phyloP scores from a whole-genome alignment of 2,113 vertebrate genomes.

The Genyomyrus donnyi region DNA sequence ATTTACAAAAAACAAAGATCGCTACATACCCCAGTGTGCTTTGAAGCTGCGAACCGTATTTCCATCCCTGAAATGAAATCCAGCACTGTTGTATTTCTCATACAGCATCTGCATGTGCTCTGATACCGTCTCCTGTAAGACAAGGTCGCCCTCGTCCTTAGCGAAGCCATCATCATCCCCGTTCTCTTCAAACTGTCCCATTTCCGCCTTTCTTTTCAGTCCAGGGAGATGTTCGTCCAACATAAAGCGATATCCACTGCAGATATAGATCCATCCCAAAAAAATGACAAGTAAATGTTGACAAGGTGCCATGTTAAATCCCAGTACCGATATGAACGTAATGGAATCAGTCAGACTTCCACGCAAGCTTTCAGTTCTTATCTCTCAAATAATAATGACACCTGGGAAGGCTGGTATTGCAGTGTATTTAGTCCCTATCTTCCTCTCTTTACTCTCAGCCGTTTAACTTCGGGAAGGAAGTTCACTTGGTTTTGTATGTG shows the following conservation, averaged over 20 bases:
- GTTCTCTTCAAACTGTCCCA: constrained; percentile 25
- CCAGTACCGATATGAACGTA: not conserved
- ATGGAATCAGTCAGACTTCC: constrained; percentile 1
- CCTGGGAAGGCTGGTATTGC: constrained; percentile 25
- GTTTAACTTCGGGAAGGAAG: constrained; percentile 17
- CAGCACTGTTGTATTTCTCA: constrained; percentile 66
- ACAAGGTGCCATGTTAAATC: constrained; percentile 57
- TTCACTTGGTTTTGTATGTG: constrained; percentile 39
- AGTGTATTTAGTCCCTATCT: not conserved
- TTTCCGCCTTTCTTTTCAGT: constrained; percentile 41
- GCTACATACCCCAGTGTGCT: constrained; percentile 61
- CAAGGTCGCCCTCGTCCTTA: constrained; percentile 36
- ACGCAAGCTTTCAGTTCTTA: constrained; percentile 34
- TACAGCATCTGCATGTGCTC: constrained; percentile 90
- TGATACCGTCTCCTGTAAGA: constrained; percentile 66
- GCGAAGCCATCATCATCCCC: constrained; percentile 22
- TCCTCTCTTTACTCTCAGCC: constrained; percentile 4
- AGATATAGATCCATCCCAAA: constrained; percentile 63
- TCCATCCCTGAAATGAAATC: constrained; percentile 62
- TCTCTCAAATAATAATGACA: constrained; percentile 45
- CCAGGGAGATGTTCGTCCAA: constrained; percentile 40
- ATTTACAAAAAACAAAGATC: not conserved
- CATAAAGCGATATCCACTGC: constrained; percentile 57
- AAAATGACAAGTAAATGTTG: constrained; percentile 56
- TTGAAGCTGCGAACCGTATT: constrained; percentile 86